Base-by-base conservation (phyloP, 2,888 invertebrate species). In the Aproaerema taeniolella region DNA sequence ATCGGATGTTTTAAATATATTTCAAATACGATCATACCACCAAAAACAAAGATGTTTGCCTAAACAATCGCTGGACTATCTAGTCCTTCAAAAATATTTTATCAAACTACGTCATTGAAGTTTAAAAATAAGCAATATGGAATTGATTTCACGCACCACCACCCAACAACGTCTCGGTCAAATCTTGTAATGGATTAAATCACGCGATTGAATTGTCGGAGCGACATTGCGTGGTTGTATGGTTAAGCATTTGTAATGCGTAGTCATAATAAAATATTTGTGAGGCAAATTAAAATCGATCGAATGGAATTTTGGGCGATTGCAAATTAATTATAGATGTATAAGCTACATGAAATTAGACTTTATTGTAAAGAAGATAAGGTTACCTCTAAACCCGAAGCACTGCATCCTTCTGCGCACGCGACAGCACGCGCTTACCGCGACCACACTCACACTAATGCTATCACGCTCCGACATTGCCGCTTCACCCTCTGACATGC, bases 321-420 rank as follows among this genome's bases (percentile, higher is more conserved):
- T n/a, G n/a, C n/a, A n/a, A n/a, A n/a, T n/a, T n/a, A n/a, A n/a
- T n/a, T n/a, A n/a, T n/a, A n/a, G n/a, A n/a, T n/a, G n/a, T n/a
- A n/a, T n/a, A n/a, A n/a, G n/a, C n/a, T n/a, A n/a, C n/a, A n/a
- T n/a, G n/a, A n/a, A n/a, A n/a, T n/a, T n/a, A n/a, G n/a, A n/a
- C n/a, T n/a, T n/a, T n/a, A n/a, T n/a, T n/a, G n/a, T n/a, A n/a
- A n/a, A n/a, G n/a, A n/a, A n/a, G n/a, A n/a, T n/a, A n/a, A n/a
- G n/a, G n/a, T n/a, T 41, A 86, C 85, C 85, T 61, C 78, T 67
- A 60, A 83, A 75, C 66, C 83, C 83, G 51, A 86, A 86, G 60
- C 86, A 86, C 72, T 81, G 83, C 80, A 86, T 85, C 54, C 72
- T 82, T 31, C 82, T 59, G 49, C 85, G 83, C 72, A 78, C 73